Evolutionary conservation across 2,797 vertebrate genomes (phyloP).

Genomic region (Sparidentex hasta): DNA sequence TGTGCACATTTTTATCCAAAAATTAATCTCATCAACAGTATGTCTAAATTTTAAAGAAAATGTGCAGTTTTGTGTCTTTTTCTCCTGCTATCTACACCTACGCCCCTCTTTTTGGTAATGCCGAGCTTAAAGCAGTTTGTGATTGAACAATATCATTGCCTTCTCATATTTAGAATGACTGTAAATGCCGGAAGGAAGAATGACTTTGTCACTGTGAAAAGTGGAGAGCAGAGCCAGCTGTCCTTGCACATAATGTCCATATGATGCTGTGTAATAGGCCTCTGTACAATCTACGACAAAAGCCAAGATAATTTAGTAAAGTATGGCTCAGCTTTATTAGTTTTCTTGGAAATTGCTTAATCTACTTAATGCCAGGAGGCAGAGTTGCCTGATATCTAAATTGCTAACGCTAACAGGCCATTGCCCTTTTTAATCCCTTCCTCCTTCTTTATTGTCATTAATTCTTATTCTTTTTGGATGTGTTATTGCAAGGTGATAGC

Average conservation of each 20-base stretch:
- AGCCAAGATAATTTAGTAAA: slow-evolving; percentile 14
- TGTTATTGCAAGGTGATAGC: neutral
- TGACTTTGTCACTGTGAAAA: slow-evolving; percentile 1
- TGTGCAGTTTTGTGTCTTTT: neutral
- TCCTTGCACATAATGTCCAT: neutral
- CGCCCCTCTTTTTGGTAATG: neutral
- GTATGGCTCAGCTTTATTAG: slow-evolving; percentile 1
- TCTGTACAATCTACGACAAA: slow-evolving; percentile 13
- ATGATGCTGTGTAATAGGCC: slow-evolving; percentile 12
- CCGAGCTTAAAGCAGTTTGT: neutral
- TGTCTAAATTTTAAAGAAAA: slow-evolving; percentile 3
- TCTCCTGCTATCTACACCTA: neutral
- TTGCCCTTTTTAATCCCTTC: neutral
- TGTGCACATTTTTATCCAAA: neutral
- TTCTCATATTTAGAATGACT: neutral
- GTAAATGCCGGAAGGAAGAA: slow-evolving; percentile 10
- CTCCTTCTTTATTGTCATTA: neutral
- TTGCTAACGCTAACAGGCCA: neutral
- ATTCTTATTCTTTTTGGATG: neutral
- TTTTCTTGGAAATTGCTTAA: slow-evolving; percentile 28
- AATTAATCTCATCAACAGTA: neutral
- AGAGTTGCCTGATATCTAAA: slow-evolving; percentile 14
- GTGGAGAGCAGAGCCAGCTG: neutral
- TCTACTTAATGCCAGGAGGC: slow-evolving; percentile 3
- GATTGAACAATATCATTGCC: neutral